Base-by-base conservation (phyloP, 2,113 vertebrate genomes). In the Haemorhous mexicanus region DNA sequence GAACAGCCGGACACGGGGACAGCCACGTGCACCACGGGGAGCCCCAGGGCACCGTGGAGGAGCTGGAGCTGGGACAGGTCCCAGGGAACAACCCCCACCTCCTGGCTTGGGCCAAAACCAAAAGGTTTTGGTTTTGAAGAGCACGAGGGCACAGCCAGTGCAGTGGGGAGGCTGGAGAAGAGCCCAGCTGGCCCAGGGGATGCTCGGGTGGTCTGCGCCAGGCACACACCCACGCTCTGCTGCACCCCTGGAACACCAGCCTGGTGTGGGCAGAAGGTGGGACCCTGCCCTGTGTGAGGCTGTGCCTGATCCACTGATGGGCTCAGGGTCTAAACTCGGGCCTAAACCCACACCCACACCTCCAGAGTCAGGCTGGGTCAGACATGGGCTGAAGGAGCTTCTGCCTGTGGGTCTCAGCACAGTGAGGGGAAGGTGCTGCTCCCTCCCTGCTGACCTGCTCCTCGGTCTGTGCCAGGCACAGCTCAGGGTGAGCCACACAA, bases 1-100 rank as follows among this genome's bases (percentile, higher is more conserved):
- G 43, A 58, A 33, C 47, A 50, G 76, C 18, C 4, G 19, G 47
- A 44, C 86, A 73, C 0, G 3, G 6, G 3, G 32, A 80, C 17
- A 39, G 44, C 23, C 59, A 22, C 41, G 41, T 16, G 28, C 32
- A 14, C 59, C 2, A 0, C 6, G 3, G 1, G 2, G 24, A 16
- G 17, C 9, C 16, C 2, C 20, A 3, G 37, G 64, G 27, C 5
- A 32, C 5, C 6, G 3, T 0, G 7, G n/a, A 47, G 21, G 32
- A 62, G 75, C 26, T 23, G 39, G 39, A 39, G 39, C 41, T 41
- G 13, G 41, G 41, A 41, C 41, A 41, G 41, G 41, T 41, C 41
- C 41, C 41, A 41, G 17, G 18, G 35, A 61, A 27, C 59, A 39
- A 6, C 11, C 26, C 19, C 22, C 28, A 21, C 13, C 59, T 61